Percentiles rank a stretch among this genome's conserved stretches.
Evolutionary conservation across 2,888 invertebrate species (phyloP).

Genomic region (Platynereis dumerilii): DNA sequence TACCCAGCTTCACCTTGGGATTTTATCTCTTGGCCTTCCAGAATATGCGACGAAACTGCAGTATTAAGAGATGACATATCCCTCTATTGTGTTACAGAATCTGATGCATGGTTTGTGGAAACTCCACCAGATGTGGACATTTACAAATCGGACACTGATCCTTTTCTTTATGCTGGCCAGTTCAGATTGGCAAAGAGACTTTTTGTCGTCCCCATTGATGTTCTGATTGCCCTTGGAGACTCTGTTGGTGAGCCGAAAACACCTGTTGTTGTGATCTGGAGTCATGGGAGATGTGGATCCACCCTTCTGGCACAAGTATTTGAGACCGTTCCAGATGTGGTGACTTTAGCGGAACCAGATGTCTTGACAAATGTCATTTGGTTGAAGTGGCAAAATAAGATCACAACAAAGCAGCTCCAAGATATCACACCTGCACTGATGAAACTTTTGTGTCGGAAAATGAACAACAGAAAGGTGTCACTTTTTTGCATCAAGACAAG

Average conservation of each 20-base stretch:
- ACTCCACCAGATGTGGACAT: conserved; percentile 43
- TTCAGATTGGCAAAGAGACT: conserved; percentile 46
- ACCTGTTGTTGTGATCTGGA: conserved; percentile 49
- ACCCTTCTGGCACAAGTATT: conserved; percentile 37
- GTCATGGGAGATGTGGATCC: conserved; percentile 51
- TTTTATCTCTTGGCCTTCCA: no score
- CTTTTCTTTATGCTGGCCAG: conserved; percentile 46
- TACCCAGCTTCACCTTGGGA: no score
- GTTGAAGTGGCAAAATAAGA: no score
- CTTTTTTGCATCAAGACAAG: no score
- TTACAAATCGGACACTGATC: conserved; percentile 37
- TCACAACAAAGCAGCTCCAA: no score
- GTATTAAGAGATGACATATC: conserved; percentile 50
- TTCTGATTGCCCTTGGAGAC: conserved; percentile 53
- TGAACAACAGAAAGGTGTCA: no score
- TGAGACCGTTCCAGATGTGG: conserved; percentile 15
- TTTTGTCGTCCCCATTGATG: conserved; percentile 53
- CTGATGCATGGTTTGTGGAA: conserved; percentile 53
- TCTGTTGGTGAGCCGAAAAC: conserved; percentile 51
- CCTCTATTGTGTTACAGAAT: conserved; percentile 49
- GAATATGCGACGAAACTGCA: no score
- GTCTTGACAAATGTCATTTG: no score
- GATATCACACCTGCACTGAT: no score
- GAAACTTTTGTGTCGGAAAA: no score
- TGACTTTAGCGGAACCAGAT: no score